phyloP scores from a whole-genome alignment of 2,797 vertebrate species.

The Hoplostethus atlanticus region DNA sequence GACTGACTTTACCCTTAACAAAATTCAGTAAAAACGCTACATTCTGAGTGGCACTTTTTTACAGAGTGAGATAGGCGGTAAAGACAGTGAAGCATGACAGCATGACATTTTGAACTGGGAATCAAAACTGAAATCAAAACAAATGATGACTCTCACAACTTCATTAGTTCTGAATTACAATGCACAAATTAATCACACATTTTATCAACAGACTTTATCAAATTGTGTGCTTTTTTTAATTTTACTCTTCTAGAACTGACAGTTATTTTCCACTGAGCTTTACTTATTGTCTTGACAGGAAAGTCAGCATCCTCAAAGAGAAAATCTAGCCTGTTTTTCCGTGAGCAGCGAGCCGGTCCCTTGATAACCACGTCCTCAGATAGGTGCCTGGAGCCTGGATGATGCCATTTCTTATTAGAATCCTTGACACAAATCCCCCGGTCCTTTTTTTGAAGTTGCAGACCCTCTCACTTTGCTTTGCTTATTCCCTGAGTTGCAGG shows the following conservation, averaged over 20 bases:
- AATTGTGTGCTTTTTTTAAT: background rate
- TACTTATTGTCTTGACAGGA: background rate
- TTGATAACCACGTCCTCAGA: slow-evolving; percentile 53
- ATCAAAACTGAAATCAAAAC: background rate
- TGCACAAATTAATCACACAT: background rate
- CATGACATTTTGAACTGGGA: background rate
- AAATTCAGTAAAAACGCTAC: background rate
- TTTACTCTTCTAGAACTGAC: background rate
- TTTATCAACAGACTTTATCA: background rate
- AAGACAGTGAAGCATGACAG: too few relatives aligned
- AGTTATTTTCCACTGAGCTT: slow-evolving; percentile 15
- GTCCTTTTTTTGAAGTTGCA: slow-evolving; percentile 60
- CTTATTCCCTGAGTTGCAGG: slow-evolving; percentile 48
- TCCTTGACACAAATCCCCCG: slow-evolving; percentile 67
- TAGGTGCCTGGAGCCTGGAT: slow-evolving; percentile 60
- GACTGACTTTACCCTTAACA: background rate
- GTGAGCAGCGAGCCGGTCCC: slow-evolving; percentile 30
- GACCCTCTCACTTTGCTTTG: slow-evolving; percentile 38
- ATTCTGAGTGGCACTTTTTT: background rate
- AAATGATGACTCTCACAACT: background rate
- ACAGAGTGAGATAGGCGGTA: background rate
- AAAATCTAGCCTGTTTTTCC: slow-evolving; percentile 9
- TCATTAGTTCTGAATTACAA: background rate
- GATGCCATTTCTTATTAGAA: slow-evolving; percentile 59
- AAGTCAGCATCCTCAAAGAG: slow-evolving; percentile 9